phyloP scores from a whole-genome alignment of 2,113 vertebrate genomes.

The Phainopepla nitens region DNA sequence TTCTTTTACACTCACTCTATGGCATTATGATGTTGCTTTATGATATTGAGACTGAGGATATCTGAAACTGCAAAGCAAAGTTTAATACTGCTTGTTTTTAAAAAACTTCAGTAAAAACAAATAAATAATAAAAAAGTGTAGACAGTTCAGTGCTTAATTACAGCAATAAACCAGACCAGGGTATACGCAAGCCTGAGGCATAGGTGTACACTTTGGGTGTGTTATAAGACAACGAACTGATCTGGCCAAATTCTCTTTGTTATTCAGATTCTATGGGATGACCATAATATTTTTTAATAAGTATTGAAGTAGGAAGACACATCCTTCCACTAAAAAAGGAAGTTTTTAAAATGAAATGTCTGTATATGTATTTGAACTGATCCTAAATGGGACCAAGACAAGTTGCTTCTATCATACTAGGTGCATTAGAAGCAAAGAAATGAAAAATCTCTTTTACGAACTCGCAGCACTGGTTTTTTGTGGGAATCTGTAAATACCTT shows the following conservation, averaged over 20 bases:
- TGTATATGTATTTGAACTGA: background rate
- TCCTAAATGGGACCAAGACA: background rate
- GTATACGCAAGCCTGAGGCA: background rate
- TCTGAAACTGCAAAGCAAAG: background rate
- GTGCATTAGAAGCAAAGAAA: background rate
- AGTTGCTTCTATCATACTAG: background rate
- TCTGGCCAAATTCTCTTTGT: background rate
- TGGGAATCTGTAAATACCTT: background rate
- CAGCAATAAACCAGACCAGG: background rate
- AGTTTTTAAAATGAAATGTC: background rate
- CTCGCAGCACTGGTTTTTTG: background rate
- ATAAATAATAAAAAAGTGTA: background rate
- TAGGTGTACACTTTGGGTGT: background rate
- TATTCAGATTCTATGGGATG: background rate
- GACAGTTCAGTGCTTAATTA: background rate
- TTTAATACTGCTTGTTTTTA: background rate
- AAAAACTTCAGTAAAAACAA: background rate
- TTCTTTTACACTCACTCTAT: background rate
- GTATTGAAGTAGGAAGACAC: background rate
- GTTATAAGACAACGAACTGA: background rate
- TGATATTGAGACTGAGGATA: background rate
- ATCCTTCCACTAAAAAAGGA: background rate
- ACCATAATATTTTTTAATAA: background rate
- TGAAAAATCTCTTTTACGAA: background rate
- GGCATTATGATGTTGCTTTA: background rate